phyloP scores from a whole-genome alignment of 2,888 invertebrate genomes.

The Epinotia nisella region DNA sequence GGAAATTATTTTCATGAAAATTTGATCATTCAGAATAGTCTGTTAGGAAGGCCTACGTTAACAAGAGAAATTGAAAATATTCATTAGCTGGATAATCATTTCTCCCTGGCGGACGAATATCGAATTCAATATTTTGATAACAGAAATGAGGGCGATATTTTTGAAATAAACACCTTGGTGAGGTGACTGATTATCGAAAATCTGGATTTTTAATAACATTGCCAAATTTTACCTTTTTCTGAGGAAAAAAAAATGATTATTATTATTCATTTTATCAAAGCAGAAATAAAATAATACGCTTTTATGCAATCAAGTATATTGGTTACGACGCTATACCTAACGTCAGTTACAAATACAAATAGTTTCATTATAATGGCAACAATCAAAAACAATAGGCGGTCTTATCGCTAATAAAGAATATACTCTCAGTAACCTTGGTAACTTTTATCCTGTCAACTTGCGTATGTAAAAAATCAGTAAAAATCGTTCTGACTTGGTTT shows the following conservation, averaged over 20 bases:
- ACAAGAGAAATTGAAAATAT: conserved; percentile 36
- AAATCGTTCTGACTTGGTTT: too few relatives aligned
- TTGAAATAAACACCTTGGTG: not conserved
- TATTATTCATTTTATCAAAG: too few relatives aligned
- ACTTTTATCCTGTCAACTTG: not conserved
- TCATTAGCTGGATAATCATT: conserved; percentile 17
- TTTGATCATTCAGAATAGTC: conserved; percentile 18
- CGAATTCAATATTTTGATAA: conserved; percentile 27
- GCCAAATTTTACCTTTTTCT: not conserved
- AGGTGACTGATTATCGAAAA: not conserved
- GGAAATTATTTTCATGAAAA: conserved; percentile 27
- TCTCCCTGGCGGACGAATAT: conserved; percentile 1
- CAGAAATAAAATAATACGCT: too few relatives aligned
- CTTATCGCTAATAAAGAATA: not conserved
- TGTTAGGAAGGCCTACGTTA: conserved; percentile 2
- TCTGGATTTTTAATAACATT: not conserved
- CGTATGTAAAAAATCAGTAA: not conserved
- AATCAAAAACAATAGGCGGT: not conserved
- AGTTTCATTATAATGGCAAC: not conserved
- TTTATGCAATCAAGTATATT: not conserved
- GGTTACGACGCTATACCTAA: not conserved
- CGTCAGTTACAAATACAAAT: not conserved
- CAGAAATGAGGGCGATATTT: conserved; percentile 1
- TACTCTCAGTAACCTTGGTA: not conserved
- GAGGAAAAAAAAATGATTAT: not conserved